phyloP scores from a whole-genome alignment of 2,113 vertebrate species.

The Mesoclemmys tuberculata region DNA sequence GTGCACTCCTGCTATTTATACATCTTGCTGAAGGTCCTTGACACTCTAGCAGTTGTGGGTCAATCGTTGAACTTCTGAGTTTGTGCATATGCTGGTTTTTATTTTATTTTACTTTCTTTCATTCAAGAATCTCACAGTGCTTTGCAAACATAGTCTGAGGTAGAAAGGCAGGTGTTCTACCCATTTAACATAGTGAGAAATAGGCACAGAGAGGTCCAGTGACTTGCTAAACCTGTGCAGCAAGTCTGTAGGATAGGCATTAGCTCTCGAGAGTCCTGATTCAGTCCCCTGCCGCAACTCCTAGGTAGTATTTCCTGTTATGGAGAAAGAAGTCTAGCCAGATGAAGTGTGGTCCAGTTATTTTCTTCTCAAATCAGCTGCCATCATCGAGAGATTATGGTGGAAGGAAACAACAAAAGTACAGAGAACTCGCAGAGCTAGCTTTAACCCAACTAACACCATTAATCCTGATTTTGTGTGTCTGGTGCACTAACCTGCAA shows the following conservation, averaged over 20 bases:
- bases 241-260: neutral
- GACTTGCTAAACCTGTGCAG: neutral
- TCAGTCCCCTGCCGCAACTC: neutral
- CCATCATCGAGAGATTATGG: neutral
- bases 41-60: neutral
- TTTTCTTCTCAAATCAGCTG: neutral
- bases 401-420: neutral
- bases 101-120: neutral
- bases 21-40: neutral
- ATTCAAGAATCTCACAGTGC: neutral
- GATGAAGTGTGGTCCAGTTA: neutral
- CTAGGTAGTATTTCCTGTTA: neutral
- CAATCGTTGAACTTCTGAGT: accelerated
- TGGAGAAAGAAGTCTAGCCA: neutral
- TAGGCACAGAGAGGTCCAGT: accelerated
- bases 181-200: neutral
- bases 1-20: conserved; percentile 8
- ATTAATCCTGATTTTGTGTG: neutral
- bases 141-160: neutral
- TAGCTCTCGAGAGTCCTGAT: neutral
- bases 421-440: neutral
- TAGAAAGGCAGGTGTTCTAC: neutral
- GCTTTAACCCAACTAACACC: neutral
- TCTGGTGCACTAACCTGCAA: neutral
- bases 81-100: neutral